These are phyloP conservation scores for Philonicus albiceps DNA, from an alignment of 2,888 invertebrate genomes.

Conservation along the genomic window DNA sequence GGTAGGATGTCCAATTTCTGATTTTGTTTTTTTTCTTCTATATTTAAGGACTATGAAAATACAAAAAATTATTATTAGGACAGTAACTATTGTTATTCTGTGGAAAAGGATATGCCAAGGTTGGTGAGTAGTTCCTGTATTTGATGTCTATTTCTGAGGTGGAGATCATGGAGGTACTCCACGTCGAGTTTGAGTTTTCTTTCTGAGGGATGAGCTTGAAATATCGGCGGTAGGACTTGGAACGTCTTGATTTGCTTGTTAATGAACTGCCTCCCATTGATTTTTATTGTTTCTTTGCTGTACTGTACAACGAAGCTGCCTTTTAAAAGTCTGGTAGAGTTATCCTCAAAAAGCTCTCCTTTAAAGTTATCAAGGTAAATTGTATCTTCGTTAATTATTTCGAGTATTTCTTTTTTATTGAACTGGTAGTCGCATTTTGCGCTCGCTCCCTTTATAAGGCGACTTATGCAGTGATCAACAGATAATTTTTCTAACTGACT, in stretches of 20 bases:
- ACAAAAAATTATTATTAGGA: background rate
- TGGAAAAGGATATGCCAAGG: background rate
- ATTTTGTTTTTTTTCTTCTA: background rate
- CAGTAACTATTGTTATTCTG: background rate
- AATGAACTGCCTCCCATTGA: background rate
- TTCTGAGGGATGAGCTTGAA: background rate
- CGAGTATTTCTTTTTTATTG: background rate
- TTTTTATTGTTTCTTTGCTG: conserved; percentile 16
- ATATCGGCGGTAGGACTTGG: conserved; percentile 30
- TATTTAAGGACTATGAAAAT: background rate
- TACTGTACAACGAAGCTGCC: conserved; percentile 2
- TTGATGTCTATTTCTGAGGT: background rate
- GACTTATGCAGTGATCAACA: too few relatives aligned
- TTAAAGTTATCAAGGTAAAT: conserved; percentile 28
- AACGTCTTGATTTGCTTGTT: conserved; percentile 1
- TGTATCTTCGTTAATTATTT: conserved; percentile 26
- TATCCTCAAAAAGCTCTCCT: background rate
- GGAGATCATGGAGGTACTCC: background rate
- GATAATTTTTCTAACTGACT: too few relatives aligned
- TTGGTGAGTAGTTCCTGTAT: background rate
- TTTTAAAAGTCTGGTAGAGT: background rate
- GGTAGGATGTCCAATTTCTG: background rate
- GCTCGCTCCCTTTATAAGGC: too few relatives aligned
- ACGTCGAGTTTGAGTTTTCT: background rate
- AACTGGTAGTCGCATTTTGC: background rate